These are phyloP conservation scores for Bubalus kerabau DNA, from an alignment of 2,113 vertebrate species.

Conservation along the genomic window DNA sequence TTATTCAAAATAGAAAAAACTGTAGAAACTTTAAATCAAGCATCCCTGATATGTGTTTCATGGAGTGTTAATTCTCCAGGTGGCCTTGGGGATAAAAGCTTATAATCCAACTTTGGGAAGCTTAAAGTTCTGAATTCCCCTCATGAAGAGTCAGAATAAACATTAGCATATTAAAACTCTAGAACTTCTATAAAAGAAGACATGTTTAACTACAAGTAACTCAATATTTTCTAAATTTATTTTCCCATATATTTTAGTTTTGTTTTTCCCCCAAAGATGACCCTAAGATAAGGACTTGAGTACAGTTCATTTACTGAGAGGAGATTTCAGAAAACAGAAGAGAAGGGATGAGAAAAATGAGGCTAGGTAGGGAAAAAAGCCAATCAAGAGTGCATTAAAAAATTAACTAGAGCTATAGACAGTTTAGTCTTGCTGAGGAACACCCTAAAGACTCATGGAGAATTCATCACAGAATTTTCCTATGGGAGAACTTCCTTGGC, in stretches of 20 bases:
- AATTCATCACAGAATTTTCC: neutral
- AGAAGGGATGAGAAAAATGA: neutral
- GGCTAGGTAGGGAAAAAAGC: neutral
- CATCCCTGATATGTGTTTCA: neutral
- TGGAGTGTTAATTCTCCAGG: neutral
- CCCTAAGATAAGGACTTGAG: neutral
- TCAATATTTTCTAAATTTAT: neutral
- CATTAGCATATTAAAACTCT: neutral
- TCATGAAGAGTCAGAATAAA: neutral
- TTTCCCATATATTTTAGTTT: neutral
- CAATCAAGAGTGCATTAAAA: neutral
- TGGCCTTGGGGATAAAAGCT: neutral
- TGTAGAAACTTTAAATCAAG: neutral
- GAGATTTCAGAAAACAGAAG: neutral
- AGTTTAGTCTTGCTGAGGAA: neutral
- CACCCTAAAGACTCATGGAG: neutral
- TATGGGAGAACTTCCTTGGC: neutral
- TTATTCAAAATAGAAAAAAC: slow-evolving; percentile 6
- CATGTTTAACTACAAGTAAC: neutral
- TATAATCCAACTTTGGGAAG: neutral
- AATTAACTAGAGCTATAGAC: neutral
- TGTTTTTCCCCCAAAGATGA: neutral
- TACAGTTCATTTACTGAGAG: neutral
- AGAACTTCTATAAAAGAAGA: neutral
- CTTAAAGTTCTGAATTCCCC: neutral